Evolutionary conservation across 2,888 invertebrate genomes (phyloP).

Genomic region (Holacanthella duospinosa): DNA sequence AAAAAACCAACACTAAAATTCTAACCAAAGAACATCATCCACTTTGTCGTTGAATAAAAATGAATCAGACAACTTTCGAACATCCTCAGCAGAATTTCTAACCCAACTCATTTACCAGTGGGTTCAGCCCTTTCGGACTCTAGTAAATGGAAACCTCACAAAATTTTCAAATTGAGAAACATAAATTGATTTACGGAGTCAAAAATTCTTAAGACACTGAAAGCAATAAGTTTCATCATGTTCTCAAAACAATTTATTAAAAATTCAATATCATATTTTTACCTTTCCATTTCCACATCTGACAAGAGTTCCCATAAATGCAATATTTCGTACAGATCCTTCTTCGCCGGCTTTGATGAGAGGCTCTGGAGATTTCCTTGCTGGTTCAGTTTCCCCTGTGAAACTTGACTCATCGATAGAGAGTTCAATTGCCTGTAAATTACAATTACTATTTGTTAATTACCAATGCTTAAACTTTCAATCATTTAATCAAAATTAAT

Average conservation of each 20-base stretch:
- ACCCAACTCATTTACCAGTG: conserved; percentile 22
- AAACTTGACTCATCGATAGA: conserved; percentile 96
- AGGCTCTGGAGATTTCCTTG: conserved; percentile 60
- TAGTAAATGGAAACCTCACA: conserved; percentile 22
- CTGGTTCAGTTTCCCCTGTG: conserved; percentile 96
- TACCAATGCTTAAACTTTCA: background rate
- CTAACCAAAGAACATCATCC: conserved; percentile 9
- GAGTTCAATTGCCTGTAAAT: conserved; percentile 62
- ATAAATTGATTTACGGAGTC: conserved; percentile 16
- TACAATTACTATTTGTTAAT: conserved; percentile 1
- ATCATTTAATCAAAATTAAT: no score
- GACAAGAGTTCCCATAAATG: conserved; percentile 96
- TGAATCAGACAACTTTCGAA: conserved; percentile 29
- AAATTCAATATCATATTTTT: conserved; percentile 25
- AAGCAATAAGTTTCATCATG: conserved; percentile 29
- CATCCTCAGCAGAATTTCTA: conserved; percentile 15
- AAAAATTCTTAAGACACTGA: conserved; percentile 23
- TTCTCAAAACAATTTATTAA: background rate
- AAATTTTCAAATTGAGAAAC: conserved; percentile 9
- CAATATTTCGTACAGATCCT: conserved; percentile 55
- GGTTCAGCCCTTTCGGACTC: conserved; percentile 36
- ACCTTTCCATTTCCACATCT: conserved; percentile 92
- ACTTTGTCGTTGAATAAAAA: background rate
- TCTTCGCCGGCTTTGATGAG: conserved; percentile 53
- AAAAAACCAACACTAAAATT: conserved; percentile 1